phyloP scores from a whole-genome alignment of 2,797 vertebrate species.

The Sebastes hubbsi region DNA sequence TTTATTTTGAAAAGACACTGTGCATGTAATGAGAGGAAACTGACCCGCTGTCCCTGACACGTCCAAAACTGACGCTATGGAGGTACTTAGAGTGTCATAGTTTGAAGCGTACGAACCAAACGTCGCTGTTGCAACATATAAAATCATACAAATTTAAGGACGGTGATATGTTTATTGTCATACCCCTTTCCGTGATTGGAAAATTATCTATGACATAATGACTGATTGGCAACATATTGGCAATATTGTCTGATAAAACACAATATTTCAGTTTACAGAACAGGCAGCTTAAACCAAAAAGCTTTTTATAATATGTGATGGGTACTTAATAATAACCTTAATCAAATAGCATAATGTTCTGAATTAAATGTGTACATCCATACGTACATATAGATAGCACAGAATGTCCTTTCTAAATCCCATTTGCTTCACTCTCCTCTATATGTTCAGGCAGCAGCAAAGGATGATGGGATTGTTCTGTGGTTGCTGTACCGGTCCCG shows the following conservation, averaged over 20 bases:
- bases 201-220: neutral
- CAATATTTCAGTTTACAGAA: neutral
- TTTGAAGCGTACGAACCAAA: too few species aligned
- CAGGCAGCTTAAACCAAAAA: neutral
- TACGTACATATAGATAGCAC: neutral
- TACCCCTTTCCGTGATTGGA: neutral
- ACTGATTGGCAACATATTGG: neutral
- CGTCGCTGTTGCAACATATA: neutral
- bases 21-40: too few species aligned
- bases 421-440: conserved; percentile 36
- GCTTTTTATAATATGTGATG: neutral
- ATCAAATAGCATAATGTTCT: neutral
- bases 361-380: neutral
- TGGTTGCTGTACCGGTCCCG: conserved; percentile 86
- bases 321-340: neutral
- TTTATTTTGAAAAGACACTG: too few species aligned
- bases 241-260: neutral
- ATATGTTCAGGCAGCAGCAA: conserved; percentile 43
- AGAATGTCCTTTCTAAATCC: conserved; percentile 12
- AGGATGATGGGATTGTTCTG: conserved; percentile 79
- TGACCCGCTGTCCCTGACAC: too few species aligned
- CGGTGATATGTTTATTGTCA: neutral
- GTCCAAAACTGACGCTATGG: too few species aligned
- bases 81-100: rapidly evolving
- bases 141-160: neutral